Evolutionary conservation across 1,140 invertebrate species (phyloP).

Genomic region (Caenorhabditis latens): DNA sequence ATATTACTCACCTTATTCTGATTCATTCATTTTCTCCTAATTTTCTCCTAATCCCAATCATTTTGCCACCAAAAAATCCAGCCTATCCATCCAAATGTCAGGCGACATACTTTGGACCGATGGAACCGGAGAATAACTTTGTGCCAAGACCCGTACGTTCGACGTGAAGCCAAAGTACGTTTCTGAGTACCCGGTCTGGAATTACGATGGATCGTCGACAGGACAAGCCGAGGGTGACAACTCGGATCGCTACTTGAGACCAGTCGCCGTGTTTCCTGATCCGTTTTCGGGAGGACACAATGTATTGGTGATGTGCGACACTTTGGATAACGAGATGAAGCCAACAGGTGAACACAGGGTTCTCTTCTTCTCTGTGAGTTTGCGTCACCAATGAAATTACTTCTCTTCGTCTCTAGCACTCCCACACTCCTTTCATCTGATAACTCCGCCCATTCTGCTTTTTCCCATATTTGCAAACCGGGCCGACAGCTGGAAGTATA

Average conservation of each 20-base stretch:
- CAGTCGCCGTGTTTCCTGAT: conserved; percentile 90
- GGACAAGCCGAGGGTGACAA: conserved; percentile 81
- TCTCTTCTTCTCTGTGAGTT: too few relatives aligned
- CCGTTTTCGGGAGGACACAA: conserved; percentile 91
- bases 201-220: conserved; percentile 89
- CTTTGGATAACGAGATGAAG: conserved; percentile 84
- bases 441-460: too few relatives aligned
- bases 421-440: neutral
- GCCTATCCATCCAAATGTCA: conserved; percentile 16
- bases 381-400: too few relatives aligned
- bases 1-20: too few relatives aligned
- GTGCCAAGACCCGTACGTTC: conserved; percentile 87
- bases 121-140: conserved; percentile 88
- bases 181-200: conserved; percentile 91
- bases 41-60: neutral
- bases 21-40: neutral
- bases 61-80: neutral
- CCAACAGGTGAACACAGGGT: conserved; percentile 81
- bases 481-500: too few relatives aligned
- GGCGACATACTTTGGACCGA: conserved; percentile 81
- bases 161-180: conserved; percentile 20
- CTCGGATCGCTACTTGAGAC: conserved; percentile 83
- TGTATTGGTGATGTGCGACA: conserved; percentile 90
- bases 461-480: too few relatives aligned
- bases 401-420: neutral